Evolutionary conservation across 53 echinoderm and acorn worm genomes (phyloP).

Genomic region (Actinopyga echinites): DNA sequence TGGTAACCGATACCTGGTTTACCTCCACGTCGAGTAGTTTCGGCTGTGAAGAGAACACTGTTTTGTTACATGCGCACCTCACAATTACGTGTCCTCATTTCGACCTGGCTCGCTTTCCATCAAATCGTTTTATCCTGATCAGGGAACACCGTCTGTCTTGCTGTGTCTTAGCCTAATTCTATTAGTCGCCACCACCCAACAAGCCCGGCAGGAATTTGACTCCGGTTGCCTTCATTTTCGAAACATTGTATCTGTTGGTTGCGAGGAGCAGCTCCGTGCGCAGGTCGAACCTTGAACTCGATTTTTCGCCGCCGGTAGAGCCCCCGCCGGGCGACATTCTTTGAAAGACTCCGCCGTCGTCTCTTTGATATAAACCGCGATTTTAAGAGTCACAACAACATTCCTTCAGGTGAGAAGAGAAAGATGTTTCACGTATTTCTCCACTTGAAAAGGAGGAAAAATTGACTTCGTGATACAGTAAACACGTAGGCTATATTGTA

Average conservation of each 20-base stretch:
- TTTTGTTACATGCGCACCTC: background rate
- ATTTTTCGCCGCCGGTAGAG: slow-evolving; percentile 21
- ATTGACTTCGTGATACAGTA: background rate
- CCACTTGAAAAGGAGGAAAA: background rate
- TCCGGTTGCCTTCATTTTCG: slow-evolving; percentile 4
- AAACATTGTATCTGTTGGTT: slow-evolving; percentile 46
- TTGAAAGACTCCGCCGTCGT: slow-evolving; percentile 17
- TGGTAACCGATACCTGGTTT: slow-evolving; percentile 7
- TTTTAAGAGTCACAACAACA: slow-evolving; percentile 8
- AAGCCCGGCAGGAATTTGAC: slow-evolving; percentile 34
- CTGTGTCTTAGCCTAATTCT: slow-evolving; percentile 40
- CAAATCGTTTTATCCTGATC: background rate
- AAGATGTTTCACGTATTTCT: background rate
- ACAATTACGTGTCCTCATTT: slow-evolving; percentile 1
- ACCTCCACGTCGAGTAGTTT: background rate
- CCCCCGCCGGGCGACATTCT: slow-evolving; percentile 36
- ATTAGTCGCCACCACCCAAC: slow-evolving; percentile 46
- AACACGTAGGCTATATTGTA: no score
- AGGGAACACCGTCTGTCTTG: slow-evolving; percentile 15
- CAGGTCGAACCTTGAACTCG: slow-evolving; percentile 30
- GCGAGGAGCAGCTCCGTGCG: background rate
- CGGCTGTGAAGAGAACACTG: background rate
- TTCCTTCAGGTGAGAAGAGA: background rate
- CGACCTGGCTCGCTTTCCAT: background rate
- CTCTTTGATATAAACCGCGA: slow-evolving; percentile 29